Evolutionary conservation across 2,888 invertebrate species (phyloP).

Genomic region (Diadegma fenestrale): DNA sequence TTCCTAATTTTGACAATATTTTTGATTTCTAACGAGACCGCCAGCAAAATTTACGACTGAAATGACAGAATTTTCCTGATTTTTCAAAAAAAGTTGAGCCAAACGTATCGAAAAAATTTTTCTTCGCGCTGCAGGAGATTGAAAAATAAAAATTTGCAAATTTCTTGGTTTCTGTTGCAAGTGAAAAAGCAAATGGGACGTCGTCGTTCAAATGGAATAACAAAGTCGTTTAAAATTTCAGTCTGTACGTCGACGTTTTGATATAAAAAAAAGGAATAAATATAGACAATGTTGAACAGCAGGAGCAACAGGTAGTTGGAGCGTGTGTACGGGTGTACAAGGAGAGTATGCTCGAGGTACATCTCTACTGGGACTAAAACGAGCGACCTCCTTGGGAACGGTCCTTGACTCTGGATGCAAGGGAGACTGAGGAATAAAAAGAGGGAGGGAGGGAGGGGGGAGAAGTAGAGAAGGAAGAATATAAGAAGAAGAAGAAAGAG

Average conservation of each 20-base stretch:
- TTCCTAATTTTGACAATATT: too few relatives aligned
- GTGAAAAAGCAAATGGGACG: conserved; percentile 17
- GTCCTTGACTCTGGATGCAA: conserved; percentile 84
- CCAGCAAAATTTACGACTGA: too few relatives aligned
- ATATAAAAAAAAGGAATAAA: conserved; percentile 10
- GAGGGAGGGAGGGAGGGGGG: conserved; percentile 61
- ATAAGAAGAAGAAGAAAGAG: conserved; percentile 68
- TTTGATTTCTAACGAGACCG: too few relatives aligned
- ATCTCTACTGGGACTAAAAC: conserved; percentile 74
- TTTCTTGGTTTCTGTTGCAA: conserved; percentile 9
- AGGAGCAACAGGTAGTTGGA: conserved; percentile 20
- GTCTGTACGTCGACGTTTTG: not conserved
- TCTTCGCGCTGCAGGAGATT: too few relatives aligned
- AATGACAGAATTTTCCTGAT: too few relatives aligned
- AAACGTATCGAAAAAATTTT: too few relatives aligned
- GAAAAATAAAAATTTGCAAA: not conserved
- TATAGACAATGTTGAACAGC: conserved; percentile 21
- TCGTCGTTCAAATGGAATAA: conserved; percentile 34
- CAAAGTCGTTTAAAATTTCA: conserved; percentile 20
- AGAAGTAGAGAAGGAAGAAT: conserved; percentile 59
- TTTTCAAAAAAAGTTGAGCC: too few relatives aligned
- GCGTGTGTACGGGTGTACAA: conserved; percentile 24
- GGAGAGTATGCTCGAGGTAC: conserved; percentile 44
- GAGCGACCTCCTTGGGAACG: conserved; percentile 85
- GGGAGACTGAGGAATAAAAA: conserved; percentile 66